phyloP scores from a whole-genome alignment of 37 sponge, comb jelly and placozoan species.

The Oopsacas minuta region DNA sequence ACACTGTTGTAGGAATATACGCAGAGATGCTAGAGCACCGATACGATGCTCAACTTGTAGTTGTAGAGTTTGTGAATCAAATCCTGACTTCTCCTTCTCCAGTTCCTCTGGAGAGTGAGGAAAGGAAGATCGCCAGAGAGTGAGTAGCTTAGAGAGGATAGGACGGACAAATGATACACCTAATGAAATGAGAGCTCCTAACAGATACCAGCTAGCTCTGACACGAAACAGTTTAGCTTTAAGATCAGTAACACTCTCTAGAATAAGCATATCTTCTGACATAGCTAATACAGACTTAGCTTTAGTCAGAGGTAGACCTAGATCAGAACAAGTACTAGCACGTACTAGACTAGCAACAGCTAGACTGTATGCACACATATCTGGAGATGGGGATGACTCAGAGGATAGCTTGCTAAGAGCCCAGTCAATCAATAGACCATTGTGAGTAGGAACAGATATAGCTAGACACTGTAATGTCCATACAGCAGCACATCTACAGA shows the following conservation, averaged over 20 bases:
- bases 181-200: conserved; percentile 78
- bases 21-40: conserved; percentile 22
- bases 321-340: conserved; percentile 52
- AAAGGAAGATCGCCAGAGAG: conserved; percentile 66
- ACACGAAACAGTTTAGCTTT: conserved; percentile 21
- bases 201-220: conserved; percentile 70
- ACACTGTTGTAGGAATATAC: conserved; percentile 64
- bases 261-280: conserved; percentile 11
- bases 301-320: conserved; percentile 70
- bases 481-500: conserved; percentile 58
- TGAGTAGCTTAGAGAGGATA: conserved; percentile 51
- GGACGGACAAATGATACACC: conserved; percentile 55
- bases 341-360: conserved; percentile 74
- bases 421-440: conserved; percentile 49
- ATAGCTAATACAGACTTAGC: conserved; percentile 29
- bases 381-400: conserved; percentile 21
- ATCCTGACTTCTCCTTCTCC: conserved; percentile 50
- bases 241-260: background rate
- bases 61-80: background rate
- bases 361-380: conserved; percentile 53
- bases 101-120: conserved; percentile 83
- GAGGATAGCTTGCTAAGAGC: conserved; percentile 35
- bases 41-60: conserved; percentile 5
- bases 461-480: conserved; percentile 79
- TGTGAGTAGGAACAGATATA: conserved; percentile 72